Base-by-base conservation (phyloP, 2,888 invertebrate species). In the Dynastes tityus region DNA sequence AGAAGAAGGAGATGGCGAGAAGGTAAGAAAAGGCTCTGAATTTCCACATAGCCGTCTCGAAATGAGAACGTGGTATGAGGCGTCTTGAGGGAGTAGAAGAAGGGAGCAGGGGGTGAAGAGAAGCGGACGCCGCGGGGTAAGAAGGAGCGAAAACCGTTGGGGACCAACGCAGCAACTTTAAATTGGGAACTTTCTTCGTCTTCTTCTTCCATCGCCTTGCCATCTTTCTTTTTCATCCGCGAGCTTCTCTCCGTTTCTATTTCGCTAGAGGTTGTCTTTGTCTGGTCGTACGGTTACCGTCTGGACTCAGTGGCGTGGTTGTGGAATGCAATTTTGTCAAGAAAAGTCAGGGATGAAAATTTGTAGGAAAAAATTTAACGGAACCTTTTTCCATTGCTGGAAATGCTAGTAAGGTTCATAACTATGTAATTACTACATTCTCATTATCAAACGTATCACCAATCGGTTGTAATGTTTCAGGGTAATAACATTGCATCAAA, bases 101-200 rank as follows among this genome's bases (percentile, higher is more conserved):
- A 3, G 32, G 78, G 58, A 70, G 53, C 71, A 79, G 74, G 79
- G 78, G 78, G 76, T 55, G 61, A 51, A 64, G 79, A 75, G 78
- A 65, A 68, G 75, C 77, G 53, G 13, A 53, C 5, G n/a, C n/a
- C n/a, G 78, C 68, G 68, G 63, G 77, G 78, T 70, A 76, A 16
- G 53, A 45, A 45, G 45, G 6, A 45, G 9, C 11, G 45, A 16
- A 53, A 53, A 77, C 71, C 65, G 78, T 53, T 53, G 79, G 79
- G 77, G 70, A 79, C 76, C 73, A 80, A 80, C 80, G 85, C 84
- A 83, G 83, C 84, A 88, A 88, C 87, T 88, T 88, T 88, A 88
- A 88, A 88, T 88, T 88, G 88, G 45, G 88, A 88, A 86, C 88
- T 88, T 73, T 88, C 88, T 88, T 65, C 79, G 74, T 53, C 79